These are phyloP conservation scores for Danionella dracula DNA, from an alignment of 2,797 vertebrate genomes.

Conservation along the genomic window DNA sequence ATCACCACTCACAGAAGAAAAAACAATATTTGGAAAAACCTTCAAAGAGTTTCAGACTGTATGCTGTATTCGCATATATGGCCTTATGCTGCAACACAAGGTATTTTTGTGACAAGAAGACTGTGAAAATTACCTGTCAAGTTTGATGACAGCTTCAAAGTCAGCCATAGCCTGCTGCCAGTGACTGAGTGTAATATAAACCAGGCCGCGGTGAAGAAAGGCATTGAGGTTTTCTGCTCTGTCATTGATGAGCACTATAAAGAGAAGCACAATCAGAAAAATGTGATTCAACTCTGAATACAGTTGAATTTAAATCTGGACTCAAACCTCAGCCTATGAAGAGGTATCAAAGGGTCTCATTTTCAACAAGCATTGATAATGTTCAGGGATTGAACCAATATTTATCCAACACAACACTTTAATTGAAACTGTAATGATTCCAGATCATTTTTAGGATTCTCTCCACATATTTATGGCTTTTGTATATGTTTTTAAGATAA, in stretches of 20 bases:
- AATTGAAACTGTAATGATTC: no score
- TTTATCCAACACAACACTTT: no score
- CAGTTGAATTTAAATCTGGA: not conserved
- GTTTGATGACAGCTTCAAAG: slow-evolving; percentile 69
- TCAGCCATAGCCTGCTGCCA: slow-evolving; percentile 68
- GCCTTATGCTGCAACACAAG: no score
- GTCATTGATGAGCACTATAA: slow-evolving; percentile 69
- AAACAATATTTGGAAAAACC: not conserved
- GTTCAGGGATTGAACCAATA: no score
- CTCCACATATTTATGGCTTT: no score
- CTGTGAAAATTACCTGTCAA: slow-evolving; percentile 68
- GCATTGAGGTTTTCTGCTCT: slow-evolving; percentile 61
- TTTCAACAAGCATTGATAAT: no score
- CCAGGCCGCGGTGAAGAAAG: slow-evolving; percentile 69
- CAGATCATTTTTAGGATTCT: no score
- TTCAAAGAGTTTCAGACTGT: not conserved
- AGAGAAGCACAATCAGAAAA: slow-evolving; percentile 1
- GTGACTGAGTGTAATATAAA: slow-evolving; percentile 59
- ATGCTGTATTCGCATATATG: no score
- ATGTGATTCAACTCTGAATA: not conserved
- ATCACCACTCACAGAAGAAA: no score
- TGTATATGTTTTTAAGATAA: no score
- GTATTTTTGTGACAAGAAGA: not conserved
- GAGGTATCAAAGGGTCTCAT: no score
- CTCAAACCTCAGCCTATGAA: not conserved